These are phyloP conservation scores for Sisyra nigra DNA, from an alignment of 2,888 invertebrate species.

Conservation along the genomic window DNA sequence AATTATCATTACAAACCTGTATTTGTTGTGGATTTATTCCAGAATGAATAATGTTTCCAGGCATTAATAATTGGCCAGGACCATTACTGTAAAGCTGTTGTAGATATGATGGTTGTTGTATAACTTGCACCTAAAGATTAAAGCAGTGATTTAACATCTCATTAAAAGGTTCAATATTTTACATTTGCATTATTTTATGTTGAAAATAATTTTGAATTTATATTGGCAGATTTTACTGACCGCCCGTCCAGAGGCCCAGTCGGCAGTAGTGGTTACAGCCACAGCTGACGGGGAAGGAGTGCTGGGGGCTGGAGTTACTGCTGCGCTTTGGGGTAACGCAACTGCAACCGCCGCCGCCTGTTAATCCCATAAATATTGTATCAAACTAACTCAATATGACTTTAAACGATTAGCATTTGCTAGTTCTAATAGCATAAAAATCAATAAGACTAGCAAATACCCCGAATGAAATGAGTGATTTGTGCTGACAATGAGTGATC, in stretches of 20 bases:
- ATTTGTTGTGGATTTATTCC: constrained; percentile 63
- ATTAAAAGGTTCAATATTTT: not conserved
- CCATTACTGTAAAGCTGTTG: constrained; percentile 61
- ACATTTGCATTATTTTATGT: not conserved
- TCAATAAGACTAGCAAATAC: not conserved
- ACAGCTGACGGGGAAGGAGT: not conserved
- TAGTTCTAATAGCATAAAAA: not conserved
- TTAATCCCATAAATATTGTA: not conserved
- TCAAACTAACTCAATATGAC: not conserved
- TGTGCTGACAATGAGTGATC: not conserved
- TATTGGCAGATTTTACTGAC: constrained; percentile 12
- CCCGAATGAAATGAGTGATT: not conserved
- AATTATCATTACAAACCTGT: constrained; percentile 32
- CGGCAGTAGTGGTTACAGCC: constrained; percentile 22
- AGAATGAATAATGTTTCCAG: constrained; percentile 56
- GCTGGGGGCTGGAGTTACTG: constrained; percentile 2
- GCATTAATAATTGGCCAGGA: constrained; percentile 66
- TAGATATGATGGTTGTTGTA: constrained; percentile 65
- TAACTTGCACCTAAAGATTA: constrained; percentile 49
- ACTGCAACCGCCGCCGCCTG: constrained; percentile 1
- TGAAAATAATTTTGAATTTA: not conserved
- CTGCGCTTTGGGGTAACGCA: not conserved
- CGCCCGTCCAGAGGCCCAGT: constrained; percentile 50
- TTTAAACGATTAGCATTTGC: not conserved
- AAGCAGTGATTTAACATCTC: not conserved